Conservation (phyloP, 2,113 vertebrate genomes). For the Albula glossodonta region DNA sequence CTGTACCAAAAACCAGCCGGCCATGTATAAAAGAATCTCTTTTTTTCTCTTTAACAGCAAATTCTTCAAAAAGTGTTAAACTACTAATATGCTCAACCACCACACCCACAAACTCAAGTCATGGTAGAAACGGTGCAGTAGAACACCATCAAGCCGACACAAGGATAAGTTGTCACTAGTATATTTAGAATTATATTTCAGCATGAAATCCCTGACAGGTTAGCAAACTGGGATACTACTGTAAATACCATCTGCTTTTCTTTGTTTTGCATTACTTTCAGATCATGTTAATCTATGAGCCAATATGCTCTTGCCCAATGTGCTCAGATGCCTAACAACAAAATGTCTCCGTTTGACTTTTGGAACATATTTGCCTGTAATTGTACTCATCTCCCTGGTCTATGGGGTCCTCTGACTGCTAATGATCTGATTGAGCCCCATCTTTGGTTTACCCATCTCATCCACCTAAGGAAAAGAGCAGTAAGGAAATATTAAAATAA, state of each 20-base stretch:
- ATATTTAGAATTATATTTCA: constrained; percentile 75
- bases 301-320: constrained; percentile 42
- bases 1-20: constrained; percentile 99
- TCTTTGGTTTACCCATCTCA: constrained; percentile 91
- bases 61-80: constrained; percentile 92
- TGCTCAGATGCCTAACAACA: constrained; percentile 73
- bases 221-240: constrained; percentile 80
- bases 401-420: constrained; percentile 58
- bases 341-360: constrained; percentile 83
- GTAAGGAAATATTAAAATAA: constrained; percentile 13
- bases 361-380: constrained; percentile 70
- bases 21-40: constrained; percentile 98
- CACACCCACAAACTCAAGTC: constrained; percentile 85
- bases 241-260: constrained; percentile 65
- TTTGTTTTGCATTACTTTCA: constrained; percentile 65
- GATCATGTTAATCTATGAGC: constrained; percentile 59
- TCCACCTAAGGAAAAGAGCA: constrained; percentile 56
- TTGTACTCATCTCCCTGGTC: constrained; percentile 73
- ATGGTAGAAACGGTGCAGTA: constrained; percentile 91
- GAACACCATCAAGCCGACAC: constrained; percentile 92
- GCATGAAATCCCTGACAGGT: constrained; percentile 92
- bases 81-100: constrained; percentile 92
- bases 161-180: constrained; percentile 75
- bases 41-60: constrained; percentile 93
- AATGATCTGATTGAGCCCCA: constrained; percentile 77